phyloP scores from a whole-genome alignment of 2,113 vertebrate species.

The Apteryx mantelli region DNA sequence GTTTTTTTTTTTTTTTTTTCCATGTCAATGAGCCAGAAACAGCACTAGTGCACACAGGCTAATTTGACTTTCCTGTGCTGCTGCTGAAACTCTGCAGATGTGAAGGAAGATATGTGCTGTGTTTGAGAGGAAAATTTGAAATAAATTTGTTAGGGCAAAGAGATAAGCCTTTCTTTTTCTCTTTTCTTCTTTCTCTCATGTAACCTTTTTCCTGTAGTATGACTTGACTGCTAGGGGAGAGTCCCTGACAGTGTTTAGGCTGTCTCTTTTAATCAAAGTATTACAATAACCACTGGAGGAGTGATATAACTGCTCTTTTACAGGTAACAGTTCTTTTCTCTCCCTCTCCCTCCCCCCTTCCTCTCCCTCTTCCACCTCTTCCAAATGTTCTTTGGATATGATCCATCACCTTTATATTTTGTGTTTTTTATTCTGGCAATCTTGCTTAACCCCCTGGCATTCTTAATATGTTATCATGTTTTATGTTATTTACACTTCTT shows the following conservation, averaged over 20 bases:
- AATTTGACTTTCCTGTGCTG: background rate
- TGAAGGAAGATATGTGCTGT: background rate
- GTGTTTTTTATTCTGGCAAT: background rate
- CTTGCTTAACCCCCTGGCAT: background rate
- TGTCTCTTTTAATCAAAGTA: background rate
- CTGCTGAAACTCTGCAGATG: background rate
- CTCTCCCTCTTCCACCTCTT: background rate
- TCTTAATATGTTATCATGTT: background rate
- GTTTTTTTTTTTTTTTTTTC: background rate
- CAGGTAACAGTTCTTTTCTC: background rate
- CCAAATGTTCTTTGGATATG: background rate
- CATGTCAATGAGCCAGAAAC: background rate
- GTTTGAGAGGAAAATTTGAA: background rate
- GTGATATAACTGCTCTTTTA: background rate
- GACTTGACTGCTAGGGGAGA: background rate
- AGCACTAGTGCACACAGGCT: background rate
- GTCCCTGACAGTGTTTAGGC: background rate
- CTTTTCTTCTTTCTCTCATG: background rate
- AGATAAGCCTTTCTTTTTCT: background rate
- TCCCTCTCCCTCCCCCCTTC: background rate
- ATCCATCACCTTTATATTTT: background rate
- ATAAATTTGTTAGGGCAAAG: background rate
- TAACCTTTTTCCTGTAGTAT: background rate
- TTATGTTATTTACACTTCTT: background rate
- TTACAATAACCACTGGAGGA: background rate